Evolutionary conservation across 2,113 vertebrate genomes (phyloP), one percentile per base, ranked within the genome.

Genomic region (Sander lucioperca): DNA sequence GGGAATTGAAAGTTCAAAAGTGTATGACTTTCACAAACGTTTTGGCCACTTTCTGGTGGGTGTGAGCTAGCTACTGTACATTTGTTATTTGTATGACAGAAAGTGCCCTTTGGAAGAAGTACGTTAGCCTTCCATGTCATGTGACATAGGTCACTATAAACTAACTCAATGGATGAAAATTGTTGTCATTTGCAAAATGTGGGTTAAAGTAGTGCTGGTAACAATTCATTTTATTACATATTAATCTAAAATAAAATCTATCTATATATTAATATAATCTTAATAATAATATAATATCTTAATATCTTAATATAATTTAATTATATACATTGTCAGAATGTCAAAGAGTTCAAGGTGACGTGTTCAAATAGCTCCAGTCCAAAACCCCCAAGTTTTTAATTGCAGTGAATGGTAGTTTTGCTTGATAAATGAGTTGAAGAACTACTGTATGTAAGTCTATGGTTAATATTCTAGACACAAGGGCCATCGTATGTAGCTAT

Each of bases 1-100:
- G 33, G 80, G 82, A 85, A 76, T 1, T n/a, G 59, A 58, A 87
- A 87, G 72, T 77, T 74, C 0, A 7, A 18, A 74, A 80, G n/a
- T 69, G 18, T 15, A 8, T n/a, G 25, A 59, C 39, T 27, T 57
- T 9, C 0, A 12, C 13, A 43, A 18, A 62, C 11, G 33, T 30
- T 8, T 45, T 8, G 27, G 15, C 5, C 4, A 9, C 15, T 36
- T 50, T 39, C 21, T 19, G 13, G 6, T 58, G 51, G 67, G 43
- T 71, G 56, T 57, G 50, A 54, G 13, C 30, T 63, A 25, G 14
- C 5, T 18, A 10, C 30, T 16, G 45, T 1, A 64, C 9, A 39
- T 39, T 39, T 7, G 36, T 39, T 10, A n/a, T 10, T 1, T 36
- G 39, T 51, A 0, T 23, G 13, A 21, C 36, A 57, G 64, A 48